Evolutionary conservation across 2,113 vertebrate species (phyloP).

Genomic region (Vombatus ursinus): DNA sequence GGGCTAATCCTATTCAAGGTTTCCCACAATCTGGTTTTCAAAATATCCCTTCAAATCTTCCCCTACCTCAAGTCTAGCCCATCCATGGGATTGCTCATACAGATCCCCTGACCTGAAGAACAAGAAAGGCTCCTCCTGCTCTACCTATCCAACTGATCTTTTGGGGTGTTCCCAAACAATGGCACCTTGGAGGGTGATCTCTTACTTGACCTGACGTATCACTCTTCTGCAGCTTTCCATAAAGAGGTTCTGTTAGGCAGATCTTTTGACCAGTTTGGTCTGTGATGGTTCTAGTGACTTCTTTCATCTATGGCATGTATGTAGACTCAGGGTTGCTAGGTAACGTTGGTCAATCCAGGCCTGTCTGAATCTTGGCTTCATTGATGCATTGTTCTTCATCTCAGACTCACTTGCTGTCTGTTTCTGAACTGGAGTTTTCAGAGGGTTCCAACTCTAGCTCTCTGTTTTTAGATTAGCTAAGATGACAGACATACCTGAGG

Average conservation of each 20-base stretch:
- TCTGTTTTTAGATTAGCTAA: not conserved
- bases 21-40: not conserved
- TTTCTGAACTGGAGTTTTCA: not conserved
- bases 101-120: not conserved
- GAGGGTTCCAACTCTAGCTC: not conserved
- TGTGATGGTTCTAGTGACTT: not conserved
- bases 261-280: not conserved
- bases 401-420: not conserved
- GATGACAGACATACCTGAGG: not conserved
- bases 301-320: not conserved
- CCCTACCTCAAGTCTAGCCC: not conserved
- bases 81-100: not conserved
- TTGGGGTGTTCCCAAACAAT: not conserved
- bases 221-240: not conserved
- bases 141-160: not conserved
- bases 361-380: not conserved
- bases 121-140: not conserved
- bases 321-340: not conserved
- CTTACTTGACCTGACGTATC: not conserved
- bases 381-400: not conserved
- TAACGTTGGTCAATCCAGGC: not conserved
- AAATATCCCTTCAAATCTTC: not conserved
- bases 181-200: not conserved
- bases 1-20: not conserved
- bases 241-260: not conserved